These are phyloP conservation scores for Leucophenga maculata DNA, from an alignment of 2,888 invertebrate genomes.

Conservation along the genomic window DNA sequence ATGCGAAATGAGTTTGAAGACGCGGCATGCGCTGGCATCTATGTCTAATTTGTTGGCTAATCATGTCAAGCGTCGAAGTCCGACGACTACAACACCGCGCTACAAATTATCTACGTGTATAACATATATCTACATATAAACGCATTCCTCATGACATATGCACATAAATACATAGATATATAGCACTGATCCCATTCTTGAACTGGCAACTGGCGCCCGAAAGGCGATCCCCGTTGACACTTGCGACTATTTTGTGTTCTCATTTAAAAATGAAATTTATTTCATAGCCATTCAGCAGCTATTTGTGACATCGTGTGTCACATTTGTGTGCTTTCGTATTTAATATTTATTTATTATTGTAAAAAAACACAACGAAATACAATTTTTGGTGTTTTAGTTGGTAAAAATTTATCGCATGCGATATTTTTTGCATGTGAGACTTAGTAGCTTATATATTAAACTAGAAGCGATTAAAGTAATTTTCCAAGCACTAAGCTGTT, in stretches of 20 bases:
- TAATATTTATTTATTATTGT: too few relatives aligned
- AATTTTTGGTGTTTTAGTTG: too few relatives aligned
- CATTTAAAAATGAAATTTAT: neutral
- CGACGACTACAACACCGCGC: slow-evolving; percentile 22
- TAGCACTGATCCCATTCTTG: neutral
- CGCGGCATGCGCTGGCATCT: slow-evolving; percentile 23
- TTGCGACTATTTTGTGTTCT: neutral
- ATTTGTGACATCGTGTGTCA: neutral
- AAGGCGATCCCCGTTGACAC: slow-evolving; percentile 9
- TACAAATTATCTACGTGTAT: slow-evolving; percentile 52
- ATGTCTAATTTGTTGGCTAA: slow-evolving; percentile 64
- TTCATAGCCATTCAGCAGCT: neutral
- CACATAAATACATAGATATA: too few relatives aligned
- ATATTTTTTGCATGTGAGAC: too few relatives aligned
- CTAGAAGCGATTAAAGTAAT: too few relatives aligned
- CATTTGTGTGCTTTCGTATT: neutral
- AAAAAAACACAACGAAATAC: too few relatives aligned
- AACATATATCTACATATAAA: too few relatives aligned
- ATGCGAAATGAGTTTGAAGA: slow-evolving; percentile 5
- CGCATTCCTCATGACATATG: too few relatives aligned
- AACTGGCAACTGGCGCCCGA: slow-evolving; percentile 1
- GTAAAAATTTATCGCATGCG: too few relatives aligned
- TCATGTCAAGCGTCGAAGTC: slow-evolving; percentile 45
- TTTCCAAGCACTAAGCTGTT: too few relatives aligned
- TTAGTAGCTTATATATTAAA: too few relatives aligned